Base-by-base conservation (phyloP, 2,888 invertebrate species). In the Julus scanicus region DNA sequence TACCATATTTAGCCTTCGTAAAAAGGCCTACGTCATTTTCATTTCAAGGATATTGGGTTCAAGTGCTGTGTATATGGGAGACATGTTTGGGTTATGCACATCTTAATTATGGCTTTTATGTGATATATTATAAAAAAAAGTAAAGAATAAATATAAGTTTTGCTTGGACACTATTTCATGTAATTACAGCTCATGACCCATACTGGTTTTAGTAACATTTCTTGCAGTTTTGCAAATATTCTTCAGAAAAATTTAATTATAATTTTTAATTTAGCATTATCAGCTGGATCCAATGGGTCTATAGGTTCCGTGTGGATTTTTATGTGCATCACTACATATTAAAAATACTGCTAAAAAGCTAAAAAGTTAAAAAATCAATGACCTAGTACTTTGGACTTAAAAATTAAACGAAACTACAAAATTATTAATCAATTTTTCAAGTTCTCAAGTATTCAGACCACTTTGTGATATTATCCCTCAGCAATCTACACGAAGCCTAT, bases 1-100 rank as follows among this genome's bases (percentile, higher is more conserved):
- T 57, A 57, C 57, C 57, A 57, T 57, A 57, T 57, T 57, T 57
- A 57, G 17, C 57, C 57, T 57, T 57, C 57, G 15, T 57, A 57
- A 57, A 57, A 17, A 57, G 17, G 57, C 57, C 57, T 15, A 57
- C 57, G 57, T 57, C 57, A 57, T 15, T 57, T 29, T 57, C 15
- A 57, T 57, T 57, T 57, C 57, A 57, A 57, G 57, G 57, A 57
- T 11, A 57, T 57, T 17, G 17, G 11, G 17, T 57, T 57, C 15
- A 57, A 57, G 15, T 57, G 57, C 57, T 11, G 57, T 57, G 57
- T 57, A 57, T 57, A 57, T 48, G 6, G 48, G 17, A 17, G 57
- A 57, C 57, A 57, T 15, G 57, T 15, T 57, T 8, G 57, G 15
- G 11, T 57, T 57, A 11, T 57, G 57, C 57, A 15, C 11, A 57